Conservation (phyloP, 2,113 vertebrate species). For the Sus scrofa region T2T-Sscrofa CM000816.6:56180001-56180500, state of each 20-base stretch:
- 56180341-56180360: neutral
- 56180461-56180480: neutral
- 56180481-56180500: neutral
- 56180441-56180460: neutral
- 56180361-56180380: neutral
- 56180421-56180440: neutral
- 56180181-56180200: neutral
- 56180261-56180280: neutral
- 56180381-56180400: neutral
- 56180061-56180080: neutral
- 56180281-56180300: neutral
- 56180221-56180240: neutral
- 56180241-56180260: neutral
- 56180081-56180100: neutral
- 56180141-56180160: neutral
- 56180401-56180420: neutral
- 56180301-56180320: neutral
- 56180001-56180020: neutral
- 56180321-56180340: neutral
- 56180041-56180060: neutral
- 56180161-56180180: neutral
- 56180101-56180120: neutral
- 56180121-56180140: neutral
- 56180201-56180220: neutral
- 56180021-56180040: neutral